phyloP scores from a whole-genome alignment of 2,797 vertebrate genomes.

The Luscinia luscinia region DNA sequence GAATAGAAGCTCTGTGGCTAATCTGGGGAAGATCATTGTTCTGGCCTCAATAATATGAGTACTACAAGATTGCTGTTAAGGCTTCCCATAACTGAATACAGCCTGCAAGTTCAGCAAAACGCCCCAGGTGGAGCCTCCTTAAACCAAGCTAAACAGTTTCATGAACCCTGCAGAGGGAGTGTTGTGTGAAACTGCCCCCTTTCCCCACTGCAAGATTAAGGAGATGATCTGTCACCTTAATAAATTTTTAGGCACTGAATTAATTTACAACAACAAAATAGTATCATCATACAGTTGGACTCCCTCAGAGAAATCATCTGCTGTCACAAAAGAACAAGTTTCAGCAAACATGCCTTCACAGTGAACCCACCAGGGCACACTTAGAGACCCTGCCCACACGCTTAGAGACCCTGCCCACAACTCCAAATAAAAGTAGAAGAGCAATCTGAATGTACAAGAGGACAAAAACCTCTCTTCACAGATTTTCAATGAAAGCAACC shows the following conservation, averaged over 20 bases:
- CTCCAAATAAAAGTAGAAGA: background rate
- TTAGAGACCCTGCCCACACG: background rate
- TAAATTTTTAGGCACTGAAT: background rate
- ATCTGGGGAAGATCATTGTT: constrained; percentile 16
- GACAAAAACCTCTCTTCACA: background rate
- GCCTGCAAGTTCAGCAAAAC: background rate
- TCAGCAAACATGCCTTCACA: background rate
- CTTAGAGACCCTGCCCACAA: background rate
- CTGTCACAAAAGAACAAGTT: background rate
- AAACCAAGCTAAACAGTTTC: background rate
- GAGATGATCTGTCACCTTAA: background rate
- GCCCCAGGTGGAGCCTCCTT: background rate
- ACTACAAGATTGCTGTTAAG: background rate
- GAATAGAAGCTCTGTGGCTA: constrained; percentile 32
- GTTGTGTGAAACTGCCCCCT: background rate
- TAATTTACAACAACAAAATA: background rate
- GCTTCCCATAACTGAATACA: background rate
- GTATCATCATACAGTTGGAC: background rate
- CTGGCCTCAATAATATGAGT: background rate
- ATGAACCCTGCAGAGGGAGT: background rate
- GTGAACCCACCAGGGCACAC: background rate
- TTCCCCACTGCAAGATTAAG: background rate
- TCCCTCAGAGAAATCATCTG: background rate
- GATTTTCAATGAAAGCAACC: background rate
- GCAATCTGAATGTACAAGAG: background rate